Evolutionary conservation across 2,797 vertebrate genomes (phyloP).

Genomic region (Eospalax fontanierii): DNA sequence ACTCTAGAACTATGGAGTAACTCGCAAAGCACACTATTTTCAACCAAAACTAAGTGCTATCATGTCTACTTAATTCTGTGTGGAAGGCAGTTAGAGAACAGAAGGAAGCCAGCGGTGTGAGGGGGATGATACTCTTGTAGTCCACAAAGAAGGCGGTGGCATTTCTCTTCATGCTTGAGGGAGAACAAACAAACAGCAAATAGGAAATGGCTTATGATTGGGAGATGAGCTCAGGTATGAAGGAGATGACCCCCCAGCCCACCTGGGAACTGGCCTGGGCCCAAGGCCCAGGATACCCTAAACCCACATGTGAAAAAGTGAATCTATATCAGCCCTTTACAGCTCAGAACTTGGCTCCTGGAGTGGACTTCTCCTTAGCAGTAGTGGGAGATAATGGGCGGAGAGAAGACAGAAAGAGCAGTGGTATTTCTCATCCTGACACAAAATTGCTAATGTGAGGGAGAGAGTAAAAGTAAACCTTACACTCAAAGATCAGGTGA

Average conservation of each 20-base stretch:
- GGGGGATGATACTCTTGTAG: not conserved
- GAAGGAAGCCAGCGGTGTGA: not conserved
- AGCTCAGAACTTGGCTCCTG: not conserved
- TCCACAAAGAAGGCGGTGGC: not conserved
- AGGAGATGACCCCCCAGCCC: not conserved
- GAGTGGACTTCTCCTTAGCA: not conserved
- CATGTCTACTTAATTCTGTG: not conserved
- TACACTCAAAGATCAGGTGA: not conserved
- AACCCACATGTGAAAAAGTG: not conserved
- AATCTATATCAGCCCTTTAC: not conserved
- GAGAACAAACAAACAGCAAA: not conserved
- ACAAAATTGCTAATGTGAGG: not conserved
- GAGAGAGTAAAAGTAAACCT: not conserved
- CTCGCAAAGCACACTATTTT: conserved; percentile 26
- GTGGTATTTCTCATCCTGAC: not conserved
- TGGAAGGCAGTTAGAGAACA: not conserved
- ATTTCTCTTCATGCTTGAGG: not conserved
- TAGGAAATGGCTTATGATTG: not conserved
- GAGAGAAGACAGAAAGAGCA: not conserved
- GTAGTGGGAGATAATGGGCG: not conserved
- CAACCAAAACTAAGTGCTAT: not conserved
- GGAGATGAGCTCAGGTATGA: not conserved
- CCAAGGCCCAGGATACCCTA: not conserved
- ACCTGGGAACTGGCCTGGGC: not conserved
- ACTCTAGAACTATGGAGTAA: not conserved